phyloP scores from a whole-genome alignment of 1,140 invertebrate genomes.

The Apis dorsata region DNA sequence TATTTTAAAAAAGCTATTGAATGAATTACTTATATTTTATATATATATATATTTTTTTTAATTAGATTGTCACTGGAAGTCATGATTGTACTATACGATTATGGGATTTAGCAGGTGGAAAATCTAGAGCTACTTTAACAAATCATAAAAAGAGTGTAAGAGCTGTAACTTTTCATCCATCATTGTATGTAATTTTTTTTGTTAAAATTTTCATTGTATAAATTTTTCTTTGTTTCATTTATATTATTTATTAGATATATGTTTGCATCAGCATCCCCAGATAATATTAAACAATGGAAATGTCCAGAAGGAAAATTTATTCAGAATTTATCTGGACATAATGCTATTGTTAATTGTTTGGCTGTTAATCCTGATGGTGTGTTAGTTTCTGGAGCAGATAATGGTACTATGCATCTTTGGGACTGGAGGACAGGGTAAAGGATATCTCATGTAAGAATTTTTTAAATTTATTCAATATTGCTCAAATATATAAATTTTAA shows the following conservation, averaged over 20 bases:
- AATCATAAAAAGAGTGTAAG: constrained; percentile 99
- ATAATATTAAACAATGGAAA: constrained; percentile 99
- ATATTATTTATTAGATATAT: constrained; percentile 85
- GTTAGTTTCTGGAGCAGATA: constrained; percentile 98
- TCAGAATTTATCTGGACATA: constrained; percentile 98
- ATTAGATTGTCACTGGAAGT: constrained; percentile 87
- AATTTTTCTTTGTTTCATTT: not conserved
- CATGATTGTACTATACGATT: constrained; percentile 93
- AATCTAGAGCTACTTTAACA: constrained; percentile 96
- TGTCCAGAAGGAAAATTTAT: constrained; percentile 99
- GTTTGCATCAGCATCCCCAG: constrained; percentile 98
- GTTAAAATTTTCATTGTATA: constrained; percentile 15
- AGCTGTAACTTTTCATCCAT: constrained; percentile 94
- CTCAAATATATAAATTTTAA: constrained; percentile 50
- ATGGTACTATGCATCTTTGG: constrained; percentile 99
- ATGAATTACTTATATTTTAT: constrained; percentile 1
- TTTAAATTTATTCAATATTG: constrained; percentile 5
- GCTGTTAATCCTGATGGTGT: constrained; percentile 97
- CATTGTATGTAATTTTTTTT: constrained; percentile 82
- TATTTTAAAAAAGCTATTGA: constrained; percentile 13
- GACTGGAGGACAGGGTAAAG: constrained; percentile 96
- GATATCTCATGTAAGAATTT: not conserved
- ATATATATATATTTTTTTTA: not conserved
- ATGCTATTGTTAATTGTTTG: constrained; percentile 98
- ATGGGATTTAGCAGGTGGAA: constrained; percentile 98